Evolutionary conservation across 2,797 vertebrate genomes (phyloP).

Genomic region (Oophaga sylvatica): DNA sequence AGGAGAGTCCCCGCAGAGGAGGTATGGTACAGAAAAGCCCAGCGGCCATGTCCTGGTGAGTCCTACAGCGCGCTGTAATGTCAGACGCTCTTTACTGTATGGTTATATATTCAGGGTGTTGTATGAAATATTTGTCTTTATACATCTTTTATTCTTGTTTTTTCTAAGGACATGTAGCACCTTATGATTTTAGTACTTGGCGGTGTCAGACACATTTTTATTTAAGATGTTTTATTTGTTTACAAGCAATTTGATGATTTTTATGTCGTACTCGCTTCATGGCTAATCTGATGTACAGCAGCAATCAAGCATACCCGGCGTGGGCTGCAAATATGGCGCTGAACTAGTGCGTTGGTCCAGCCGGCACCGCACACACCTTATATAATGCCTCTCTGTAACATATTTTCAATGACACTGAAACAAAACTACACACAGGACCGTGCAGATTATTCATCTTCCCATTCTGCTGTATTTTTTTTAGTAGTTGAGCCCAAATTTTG

Average conservation of each 20-base stretch:
- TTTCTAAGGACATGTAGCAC: slow-evolving; percentile 39
- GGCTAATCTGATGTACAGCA: neutral
- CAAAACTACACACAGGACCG: neutral
- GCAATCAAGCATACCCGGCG: neutral
- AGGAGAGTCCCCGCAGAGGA: neutral
- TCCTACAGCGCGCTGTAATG: neutral
- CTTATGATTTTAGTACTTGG: slow-evolving; percentile 24
- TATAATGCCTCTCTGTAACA: neutral
- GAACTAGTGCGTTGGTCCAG: neutral
- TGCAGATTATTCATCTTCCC: neutral
- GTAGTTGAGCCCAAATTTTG: neutral
- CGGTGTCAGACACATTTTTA: slow-evolving; percentile 27
- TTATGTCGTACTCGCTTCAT: neutral
- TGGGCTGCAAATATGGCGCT: neutral
- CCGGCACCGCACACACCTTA: neutral
- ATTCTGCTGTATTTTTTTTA: slow-evolving; percentile 11
- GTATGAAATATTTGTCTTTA: slow-evolving; percentile 1
- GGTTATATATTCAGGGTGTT: neutral
- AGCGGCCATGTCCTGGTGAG: too few relatives aligned
- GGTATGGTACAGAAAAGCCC: neutral
- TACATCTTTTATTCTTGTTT: neutral
- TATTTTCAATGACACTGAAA: neutral
- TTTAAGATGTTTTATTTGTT: slow-evolving; percentile 28
- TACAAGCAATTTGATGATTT: slow-evolving; percentile 5
- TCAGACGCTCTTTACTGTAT: neutral